A percentile compares a stretch with the other conserved stretches of the same genome.
phyloP scores from a whole-genome alignment of 2,797 vertebrate species.

The Tragopan temminckii region DNA sequence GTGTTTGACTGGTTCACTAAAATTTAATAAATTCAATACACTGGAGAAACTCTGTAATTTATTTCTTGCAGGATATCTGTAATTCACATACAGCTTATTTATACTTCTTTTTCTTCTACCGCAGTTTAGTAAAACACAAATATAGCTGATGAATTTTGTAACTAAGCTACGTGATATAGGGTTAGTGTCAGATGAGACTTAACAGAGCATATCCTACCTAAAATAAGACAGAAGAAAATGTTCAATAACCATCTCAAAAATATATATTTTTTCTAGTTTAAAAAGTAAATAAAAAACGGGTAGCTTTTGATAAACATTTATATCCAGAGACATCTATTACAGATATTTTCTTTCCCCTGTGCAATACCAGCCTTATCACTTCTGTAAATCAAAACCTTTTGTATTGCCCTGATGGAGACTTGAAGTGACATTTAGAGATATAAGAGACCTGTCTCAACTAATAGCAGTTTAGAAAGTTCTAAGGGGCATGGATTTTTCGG shows the following conservation, averaged over 20 bases:
- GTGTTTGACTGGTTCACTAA: background rate
- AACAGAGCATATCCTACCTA: background rate
- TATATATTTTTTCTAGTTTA: background rate
- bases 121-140: background rate
- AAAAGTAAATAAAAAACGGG: background rate
- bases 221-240: background rate
- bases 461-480: background rate
- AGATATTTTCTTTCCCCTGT: conserved; percentile 21
- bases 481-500: background rate
- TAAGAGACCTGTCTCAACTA: background rate
- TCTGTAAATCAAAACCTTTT: conserved; percentile 16
- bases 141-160: background rate
- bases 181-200: background rate
- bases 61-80: background rate
- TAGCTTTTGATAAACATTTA: background rate
- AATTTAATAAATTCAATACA: background rate
- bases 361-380: background rate
- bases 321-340: background rate
- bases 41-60: background rate
- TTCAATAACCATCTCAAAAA: background rate
- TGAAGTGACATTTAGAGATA: background rate
- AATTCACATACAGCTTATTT: background rate
- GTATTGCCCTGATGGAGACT: background rate
- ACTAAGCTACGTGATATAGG: background rate
- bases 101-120: background rate